Conservation (phyloP, 2,113 vertebrate genomes). For the Amazona vittata region DNA sequence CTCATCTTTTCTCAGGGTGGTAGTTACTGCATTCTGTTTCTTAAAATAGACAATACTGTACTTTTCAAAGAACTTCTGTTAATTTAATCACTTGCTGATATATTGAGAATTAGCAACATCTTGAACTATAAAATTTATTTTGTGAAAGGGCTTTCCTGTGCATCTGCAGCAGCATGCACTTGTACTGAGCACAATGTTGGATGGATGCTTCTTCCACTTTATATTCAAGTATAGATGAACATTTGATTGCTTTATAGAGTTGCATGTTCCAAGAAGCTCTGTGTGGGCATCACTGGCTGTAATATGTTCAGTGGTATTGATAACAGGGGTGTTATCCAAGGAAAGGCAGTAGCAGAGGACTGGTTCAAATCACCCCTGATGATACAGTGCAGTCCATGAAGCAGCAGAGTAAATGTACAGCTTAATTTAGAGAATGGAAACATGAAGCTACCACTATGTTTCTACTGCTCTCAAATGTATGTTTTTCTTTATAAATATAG, state of each 20-base stretch:
- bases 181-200: neutral
- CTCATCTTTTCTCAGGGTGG: neutral
- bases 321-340: neutral
- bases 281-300: neutral
- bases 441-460: neutral
- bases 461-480: neutral
- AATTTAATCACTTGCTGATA: neutral
- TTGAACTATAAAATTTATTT: neutral
- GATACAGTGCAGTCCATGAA: neutral
- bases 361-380: neutral
- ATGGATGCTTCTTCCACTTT: neutral
- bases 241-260: neutral
- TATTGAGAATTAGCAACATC: neutral
- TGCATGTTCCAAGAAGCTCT: rapidly evolving
- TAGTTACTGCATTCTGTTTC: neutral
- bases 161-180: rapidly evolving
- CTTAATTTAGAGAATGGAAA: neutral
- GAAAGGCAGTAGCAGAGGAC: neutral
- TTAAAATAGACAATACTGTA: neutral
- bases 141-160: neutral
- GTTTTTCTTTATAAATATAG: neutral
- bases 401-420: neutral
- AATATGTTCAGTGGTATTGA: neutral
- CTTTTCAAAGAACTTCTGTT: neutral
- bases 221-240: neutral